Percentiles rank a stretch among this genome's conserved stretches.
Conservation (phyloP, 1,140 invertebrate genomes). For the Trichonephila clavipes region DNA sequence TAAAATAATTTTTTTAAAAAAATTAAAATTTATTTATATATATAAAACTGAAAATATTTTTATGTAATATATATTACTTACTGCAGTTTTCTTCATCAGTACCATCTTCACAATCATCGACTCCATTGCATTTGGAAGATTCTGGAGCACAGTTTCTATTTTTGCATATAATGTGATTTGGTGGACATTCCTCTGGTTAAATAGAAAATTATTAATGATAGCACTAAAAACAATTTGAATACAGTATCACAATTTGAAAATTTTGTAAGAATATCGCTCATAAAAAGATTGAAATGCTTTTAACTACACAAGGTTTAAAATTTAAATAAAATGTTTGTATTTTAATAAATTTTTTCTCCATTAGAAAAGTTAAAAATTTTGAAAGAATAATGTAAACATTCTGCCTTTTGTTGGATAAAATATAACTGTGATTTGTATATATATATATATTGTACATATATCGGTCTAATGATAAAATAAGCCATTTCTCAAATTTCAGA, state of each 20-base stretch:
- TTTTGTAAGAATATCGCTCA: not conserved
- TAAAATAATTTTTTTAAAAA: too few species aligned
- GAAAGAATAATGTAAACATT: too few species aligned
- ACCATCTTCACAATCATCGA: slow-evolving; percentile 95
- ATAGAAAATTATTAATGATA: not conserved
- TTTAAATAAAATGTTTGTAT: too few species aligned
- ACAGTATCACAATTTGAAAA: not conserved
- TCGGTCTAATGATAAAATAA: too few species aligned
- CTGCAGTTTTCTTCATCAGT: slow-evolving; percentile 85
- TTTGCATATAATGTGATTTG: not conserved
- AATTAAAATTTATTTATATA: too few species aligned
- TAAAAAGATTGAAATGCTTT: not conserved
- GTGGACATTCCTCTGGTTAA: not conserved
- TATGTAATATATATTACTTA: not conserved
- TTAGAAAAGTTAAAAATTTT: too few species aligned
- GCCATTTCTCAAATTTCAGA: too few species aligned
- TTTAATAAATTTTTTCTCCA: too few species aligned
- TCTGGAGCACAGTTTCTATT: slow-evolving; percentile 41
- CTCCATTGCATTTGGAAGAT: slow-evolving; percentile 86
- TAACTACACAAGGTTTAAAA: not conserved
- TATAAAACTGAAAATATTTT: too few species aligned
- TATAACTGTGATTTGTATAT: too few species aligned
- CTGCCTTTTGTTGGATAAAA: too few species aligned
- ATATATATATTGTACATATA: too few species aligned
- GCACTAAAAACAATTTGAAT: not conserved